Evolutionary conservation across 1,140 invertebrate species (phyloP).

Genomic region (Cepaea nemoralis): DNA sequence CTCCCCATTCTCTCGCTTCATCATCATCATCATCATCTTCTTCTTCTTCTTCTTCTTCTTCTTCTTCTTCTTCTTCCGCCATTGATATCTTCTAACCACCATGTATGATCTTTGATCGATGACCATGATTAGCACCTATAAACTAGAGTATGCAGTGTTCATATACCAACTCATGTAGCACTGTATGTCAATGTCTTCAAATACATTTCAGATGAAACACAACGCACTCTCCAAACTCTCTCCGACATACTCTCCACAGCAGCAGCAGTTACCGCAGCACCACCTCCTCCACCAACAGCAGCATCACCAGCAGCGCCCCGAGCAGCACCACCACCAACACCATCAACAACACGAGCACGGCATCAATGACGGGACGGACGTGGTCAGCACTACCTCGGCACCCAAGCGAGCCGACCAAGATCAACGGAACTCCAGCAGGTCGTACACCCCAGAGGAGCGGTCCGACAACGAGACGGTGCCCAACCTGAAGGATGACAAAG

Average conservation of each 20-base stretch:
- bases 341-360: slow-evolving; percentile 9
- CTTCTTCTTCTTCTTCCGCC: background rate
- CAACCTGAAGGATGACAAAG: slow-evolving; percentile 20
- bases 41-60: background rate
- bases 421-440: background rate
- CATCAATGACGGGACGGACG: slow-evolving; percentile 31
- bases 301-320: background rate
- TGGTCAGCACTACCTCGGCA: slow-evolving; percentile 32
- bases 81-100: background rate
- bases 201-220: slow-evolving; percentile 24
- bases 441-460: slow-evolving; percentile 19
- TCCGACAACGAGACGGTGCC: slow-evolving; percentile 16
- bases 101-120: too few relatives aligned
- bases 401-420: background rate
- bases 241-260: slow-evolving; percentile 23
- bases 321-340: background rate
- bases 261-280: slow-evolving; percentile 12
- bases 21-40: background rate
- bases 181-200: too few relatives aligned
- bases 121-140: too few relatives aligned
- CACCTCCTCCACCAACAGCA: slow-evolving; percentile 26
- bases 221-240: slow-evolving; percentile 23
- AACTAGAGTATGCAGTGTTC: too few relatives aligned
- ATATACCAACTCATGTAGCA: too few relatives aligned
- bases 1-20: too few relatives aligned